Evolutionary conservation across 2,113 vertebrate genomes (phyloP).

Genomic region (Sylvilagus bachmani): DNA sequence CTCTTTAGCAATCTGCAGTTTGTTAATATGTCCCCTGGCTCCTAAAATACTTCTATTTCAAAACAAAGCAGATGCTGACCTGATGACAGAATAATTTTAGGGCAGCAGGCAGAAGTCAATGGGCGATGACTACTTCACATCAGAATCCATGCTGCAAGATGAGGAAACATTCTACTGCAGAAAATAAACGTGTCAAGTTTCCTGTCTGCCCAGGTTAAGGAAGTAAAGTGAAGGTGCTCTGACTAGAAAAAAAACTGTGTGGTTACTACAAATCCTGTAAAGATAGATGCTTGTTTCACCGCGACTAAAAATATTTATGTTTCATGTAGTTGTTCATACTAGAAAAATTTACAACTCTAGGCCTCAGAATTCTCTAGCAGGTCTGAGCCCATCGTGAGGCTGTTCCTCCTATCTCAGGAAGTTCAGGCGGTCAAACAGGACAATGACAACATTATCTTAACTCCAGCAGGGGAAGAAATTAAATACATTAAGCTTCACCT

Average conservation of each 20-base stretch:
- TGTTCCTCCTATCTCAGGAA: neutral
- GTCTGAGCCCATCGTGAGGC: neutral
- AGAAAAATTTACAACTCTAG: neutral
- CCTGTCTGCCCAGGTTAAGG: neutral
- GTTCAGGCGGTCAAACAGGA: neutral
- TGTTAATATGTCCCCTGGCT: conserved; percentile 2
- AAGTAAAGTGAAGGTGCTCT: conserved; percentile 59
- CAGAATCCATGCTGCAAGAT: neutral
- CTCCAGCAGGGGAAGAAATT: neutral
- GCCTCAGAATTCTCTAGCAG: conserved; percentile 15
- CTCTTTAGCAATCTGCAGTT: neutral
- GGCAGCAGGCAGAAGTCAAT: neutral
- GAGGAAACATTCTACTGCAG: neutral
- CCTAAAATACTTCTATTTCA: conserved; percentile 57
- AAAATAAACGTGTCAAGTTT: conserved; percentile 23
- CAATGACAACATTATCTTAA: neutral
- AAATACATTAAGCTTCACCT: neutral
- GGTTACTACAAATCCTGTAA: conserved; percentile 25
- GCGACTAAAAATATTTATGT: conserved; percentile 54
- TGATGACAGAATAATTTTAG: conserved; percentile 30
- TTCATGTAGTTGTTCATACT: neutral
- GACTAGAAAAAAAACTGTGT: neutral
- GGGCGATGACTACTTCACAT: neutral
- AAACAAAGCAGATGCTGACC: conserved; percentile 41
- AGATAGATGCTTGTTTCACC: conserved; percentile 47